Base-by-base conservation (phyloP, 2,113 vertebrate genomes). In the Uropsilus gracilis region DNA sequence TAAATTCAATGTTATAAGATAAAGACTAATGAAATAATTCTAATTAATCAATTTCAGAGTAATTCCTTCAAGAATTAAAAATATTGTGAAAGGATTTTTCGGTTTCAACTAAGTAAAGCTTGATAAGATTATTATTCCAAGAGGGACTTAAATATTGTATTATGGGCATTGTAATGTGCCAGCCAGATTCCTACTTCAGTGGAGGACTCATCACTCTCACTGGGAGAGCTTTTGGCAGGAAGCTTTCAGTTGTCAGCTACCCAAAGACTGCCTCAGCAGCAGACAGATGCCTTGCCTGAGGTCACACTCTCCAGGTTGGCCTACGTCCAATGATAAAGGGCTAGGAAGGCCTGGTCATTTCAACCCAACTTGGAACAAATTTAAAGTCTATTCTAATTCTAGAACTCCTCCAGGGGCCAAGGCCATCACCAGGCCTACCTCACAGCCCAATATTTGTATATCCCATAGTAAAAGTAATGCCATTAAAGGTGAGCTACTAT, bases 1-100 rank as follows among this genome's bases (percentile, higher is more conserved):
- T 95, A 95, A 93, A 86, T 89, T 87, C 71, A 93, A 13, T 89
- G 77, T 91, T 89, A 80, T 76, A 69, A 96, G 68, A 83, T 86
- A 55, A 86, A 91, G 12, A 13, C 37, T 66, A 89, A 84, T 44
- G 64, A 93, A 82, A 86, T 75, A 94, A 86, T 39, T 89, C 42
- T 89, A 86, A 88, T 57, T 94, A 28, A 11, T n/a, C 78, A 20
- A 63, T 11, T 28, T 63, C 28, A 85, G 83, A 88, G 48, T 42
- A 94, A 73, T 94, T 91, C 63, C 63, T 86, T 81, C 30, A 85
- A 57, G 39, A 89, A 86, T 44, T 86, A 94, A 95, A 84, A 18
- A 71, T 61, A 81, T 44, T 32, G 8, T 34, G 44, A 75, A 96
- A 30, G 13, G 7, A 22, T 55, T 77, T 55, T 91, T 76, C 75